phyloP scores from a whole-genome alignment of 2,888 invertebrate genomes.

The Anoplius nigerrimus region DNA sequence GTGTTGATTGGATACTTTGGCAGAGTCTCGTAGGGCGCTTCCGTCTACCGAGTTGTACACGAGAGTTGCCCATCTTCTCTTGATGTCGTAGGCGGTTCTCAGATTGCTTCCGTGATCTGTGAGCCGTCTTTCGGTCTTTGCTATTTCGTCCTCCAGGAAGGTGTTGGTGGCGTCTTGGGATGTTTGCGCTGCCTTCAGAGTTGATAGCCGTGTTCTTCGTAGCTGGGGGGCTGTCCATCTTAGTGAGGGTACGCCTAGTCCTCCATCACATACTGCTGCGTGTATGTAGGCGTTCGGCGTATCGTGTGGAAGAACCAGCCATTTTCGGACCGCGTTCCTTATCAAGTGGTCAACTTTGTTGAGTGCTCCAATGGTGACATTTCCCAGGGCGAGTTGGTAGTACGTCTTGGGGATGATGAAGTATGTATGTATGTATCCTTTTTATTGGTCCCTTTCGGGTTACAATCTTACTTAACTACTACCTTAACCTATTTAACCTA shows the following conservation, averaged over 20 bases:
- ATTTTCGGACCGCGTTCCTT: constrained; percentile 53
- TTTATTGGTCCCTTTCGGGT: too few relatives aligned
- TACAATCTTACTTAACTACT: too few relatives aligned
- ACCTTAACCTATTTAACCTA: too few relatives aligned
- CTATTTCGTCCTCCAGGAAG: constrained; percentile 5
- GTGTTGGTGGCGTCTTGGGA: too few relatives aligned
- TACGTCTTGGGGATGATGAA: constrained; percentile 44
- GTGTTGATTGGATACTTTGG: constrained; percentile 16
- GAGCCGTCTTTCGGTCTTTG: background rate
- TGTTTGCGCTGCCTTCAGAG: background rate
- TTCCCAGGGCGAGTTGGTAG: constrained; percentile 67
- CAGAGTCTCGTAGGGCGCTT: constrained; percentile 10
- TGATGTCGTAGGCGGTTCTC: background rate
- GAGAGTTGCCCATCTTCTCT: constrained; percentile 16
- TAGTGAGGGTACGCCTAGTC: constrained; percentile 30
- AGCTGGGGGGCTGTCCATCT: constrained; percentile 21
- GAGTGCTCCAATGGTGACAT: constrained; percentile 46
- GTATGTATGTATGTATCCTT: too few relatives aligned
- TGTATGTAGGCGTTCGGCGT: constrained; percentile 62
- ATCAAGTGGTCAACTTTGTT: constrained; percentile 64
- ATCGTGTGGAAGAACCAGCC: constrained; percentile 64
- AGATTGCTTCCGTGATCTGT: constrained; percentile 8
- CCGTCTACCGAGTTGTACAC: constrained; percentile 43
- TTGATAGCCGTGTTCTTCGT: background rate
- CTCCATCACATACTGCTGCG: constrained; percentile 55